Base-by-base conservation (phyloP, 2,888 invertebrate species). In the Brachynemurus nebulosus region DNA sequence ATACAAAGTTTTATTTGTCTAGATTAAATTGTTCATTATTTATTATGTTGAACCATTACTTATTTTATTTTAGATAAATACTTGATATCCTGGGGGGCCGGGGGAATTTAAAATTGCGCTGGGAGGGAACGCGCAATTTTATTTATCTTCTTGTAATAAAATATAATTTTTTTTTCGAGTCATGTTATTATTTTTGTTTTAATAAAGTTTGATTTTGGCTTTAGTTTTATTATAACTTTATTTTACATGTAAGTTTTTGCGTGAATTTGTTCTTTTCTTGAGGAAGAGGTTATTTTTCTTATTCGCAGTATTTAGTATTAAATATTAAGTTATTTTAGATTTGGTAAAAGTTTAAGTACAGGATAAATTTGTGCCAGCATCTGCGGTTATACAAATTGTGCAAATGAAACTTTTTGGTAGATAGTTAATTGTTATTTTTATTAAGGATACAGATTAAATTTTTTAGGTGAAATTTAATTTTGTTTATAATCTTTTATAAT, bases 301-400 rank as follows among this genome's bases (percentile, higher is more conserved):
- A 56, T 50, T 56, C 53, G 56, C 61, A 67, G 63, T 70, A 68
- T 67, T 67, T 68, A 67, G 58, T 65, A 61, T 72, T 72, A 68
- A 65, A 64, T 57, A 69, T 72, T 70, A 70, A 72, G 67, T 66
- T 66, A 70, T 68, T 70, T 64, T 72, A 70, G 69, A 71, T 67
- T 70, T 72, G 73, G 70, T 64, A 68, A 71, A 67, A 65, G 65
- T 56, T 55, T 58, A 62, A 72, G 66, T 70, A 71, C 66, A 70
- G 68, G 71, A 69, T 60, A 71, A 74, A 67, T 70, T 74, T 74
- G 74, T 75, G 75, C 75, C 75, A 77, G 76, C 76, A 75, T 70
- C 71, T 70, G 76, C 76, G 76, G 73, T 76, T 76, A 77, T 56
- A 74, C 76, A 72, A 68, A 68, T 67, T 57, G 69, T 69, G 61